Base-by-base conservation (phyloP, 1,140 invertebrate genomes). In the Mycetomoellerius zeteki region DNA sequence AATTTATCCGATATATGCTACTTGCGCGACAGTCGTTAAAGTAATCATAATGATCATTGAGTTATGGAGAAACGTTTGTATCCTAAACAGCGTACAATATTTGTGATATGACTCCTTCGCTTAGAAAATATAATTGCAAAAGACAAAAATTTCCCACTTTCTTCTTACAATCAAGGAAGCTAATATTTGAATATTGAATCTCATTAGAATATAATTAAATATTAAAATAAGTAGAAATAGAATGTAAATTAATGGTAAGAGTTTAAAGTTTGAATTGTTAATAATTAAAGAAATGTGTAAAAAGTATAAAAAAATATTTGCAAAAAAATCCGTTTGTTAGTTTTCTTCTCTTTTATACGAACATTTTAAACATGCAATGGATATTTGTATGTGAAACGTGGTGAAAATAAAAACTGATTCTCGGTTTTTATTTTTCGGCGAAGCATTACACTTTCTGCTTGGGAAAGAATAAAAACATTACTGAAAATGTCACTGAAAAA, bases 31-130 rank as follows among this genome's bases (percentile, higher is more conserved):
- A 43, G 21, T 81, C 33, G 21, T 71, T 75, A 47, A 54, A 73
- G 30, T 73, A 84, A 73, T 47, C 54, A 43, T 30, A 56, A 81
- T 73, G 37, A 82, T 73, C n/a, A 47, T 82, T 73, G 37, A 72
- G 60, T 60, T 73, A 62, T 67, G 12, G 37, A 75, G 67, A 60
- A 82, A 82, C 47, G 27, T 52, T 67, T 52, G 47, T 8, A 30
- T n/a, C 8, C 43, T 27, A 50, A 24, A 19, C 76, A n/a, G 16
- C 43, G 14, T 3, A 21, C 12, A 12, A 78, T 33, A 37, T 65
- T 65, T 30, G 19, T 10, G 6, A 5, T 78, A 30, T 30, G 43
- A 67, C 60, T 65, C 27, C 19, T 3, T 50, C 27, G 12, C n/a
- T 5, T 19, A 33, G 16, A 19, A 65, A 65, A 33, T 30, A 21